Conservation (phyloP, 2,113 vertebrate species). For the Muntiacus muntjak region DNA sequence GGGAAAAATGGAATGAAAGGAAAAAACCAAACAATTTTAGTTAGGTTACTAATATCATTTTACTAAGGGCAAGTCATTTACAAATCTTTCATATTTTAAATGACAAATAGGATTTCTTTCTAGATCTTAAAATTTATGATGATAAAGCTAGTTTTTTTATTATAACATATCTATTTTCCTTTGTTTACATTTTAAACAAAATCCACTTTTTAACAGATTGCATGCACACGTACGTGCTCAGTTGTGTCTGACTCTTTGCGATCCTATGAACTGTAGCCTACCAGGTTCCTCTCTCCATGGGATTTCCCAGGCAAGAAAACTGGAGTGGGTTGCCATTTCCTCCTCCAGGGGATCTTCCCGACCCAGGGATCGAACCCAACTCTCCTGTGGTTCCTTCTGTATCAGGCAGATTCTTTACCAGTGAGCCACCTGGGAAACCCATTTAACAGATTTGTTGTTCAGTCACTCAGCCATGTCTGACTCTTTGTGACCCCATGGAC, state of each 20-base stretch:
- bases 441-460: background rate
- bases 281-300: background rate
- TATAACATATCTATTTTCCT: background rate
- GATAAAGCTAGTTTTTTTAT: background rate
- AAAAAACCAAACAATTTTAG: background rate
- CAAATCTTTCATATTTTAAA: background rate
- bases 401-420: background rate
- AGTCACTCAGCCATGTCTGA: background rate
- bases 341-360: background rate
- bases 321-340: background rate
- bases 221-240: accelerated
- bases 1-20: background rate
- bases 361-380: background rate
- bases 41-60: background rate
- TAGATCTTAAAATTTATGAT: background rate
- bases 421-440: background rate
- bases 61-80: background rate
- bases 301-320: background rate
- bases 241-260: background rate
- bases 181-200: background rate
- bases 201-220: background rate
- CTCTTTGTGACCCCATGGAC: background rate
- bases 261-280: background rate
- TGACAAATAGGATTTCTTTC: background rate
- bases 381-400: background rate